Conservation (phyloP, 2,113 vertebrate species). For the Cavia aperea region DNA sequence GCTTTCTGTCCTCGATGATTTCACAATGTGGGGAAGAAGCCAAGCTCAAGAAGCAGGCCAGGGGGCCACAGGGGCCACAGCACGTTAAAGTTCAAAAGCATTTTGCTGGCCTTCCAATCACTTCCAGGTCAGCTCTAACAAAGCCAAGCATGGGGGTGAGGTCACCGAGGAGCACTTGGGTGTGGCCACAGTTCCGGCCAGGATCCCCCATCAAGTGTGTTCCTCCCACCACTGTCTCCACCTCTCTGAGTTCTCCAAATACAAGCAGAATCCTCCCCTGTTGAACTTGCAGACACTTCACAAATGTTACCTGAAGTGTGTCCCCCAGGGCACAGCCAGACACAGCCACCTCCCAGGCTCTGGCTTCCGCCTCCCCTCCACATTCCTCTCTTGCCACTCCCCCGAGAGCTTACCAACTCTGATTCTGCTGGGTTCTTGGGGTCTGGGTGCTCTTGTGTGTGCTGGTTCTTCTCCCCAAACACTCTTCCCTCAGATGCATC, state of each 20-base stretch:
- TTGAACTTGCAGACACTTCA: background rate
- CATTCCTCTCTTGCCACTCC: background rate
- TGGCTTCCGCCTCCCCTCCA: background rate
- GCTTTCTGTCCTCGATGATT: background rate
- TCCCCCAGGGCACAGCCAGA: background rate
- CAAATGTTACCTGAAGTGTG: background rate
- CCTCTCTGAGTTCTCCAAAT: background rate
- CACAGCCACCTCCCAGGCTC: background rate
- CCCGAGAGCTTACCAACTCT: background rate
- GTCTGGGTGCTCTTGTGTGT: background rate
- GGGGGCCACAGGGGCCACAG: background rate
- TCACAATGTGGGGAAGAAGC: background rate
- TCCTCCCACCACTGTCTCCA: background rate
- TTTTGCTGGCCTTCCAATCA: background rate
- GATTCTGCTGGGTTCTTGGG: background rate
- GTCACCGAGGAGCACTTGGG: background rate
- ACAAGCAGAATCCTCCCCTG: background rate
- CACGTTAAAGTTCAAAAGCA: background rate
- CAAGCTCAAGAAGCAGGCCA: background rate
- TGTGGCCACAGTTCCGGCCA: background rate
- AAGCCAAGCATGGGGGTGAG: background rate
- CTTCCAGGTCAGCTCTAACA: slow-evolving; percentile 10
- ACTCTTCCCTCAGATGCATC: background rate
- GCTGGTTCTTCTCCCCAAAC: background rate
- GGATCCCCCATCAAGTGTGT: background rate